Percentiles rank a stretch among this genome's conserved stretches.
These are phyloP conservation scores for Botrylloides violaceus DNA, from an alignment of 23 tunicate species.

Conservation along the genomic window DNA sequence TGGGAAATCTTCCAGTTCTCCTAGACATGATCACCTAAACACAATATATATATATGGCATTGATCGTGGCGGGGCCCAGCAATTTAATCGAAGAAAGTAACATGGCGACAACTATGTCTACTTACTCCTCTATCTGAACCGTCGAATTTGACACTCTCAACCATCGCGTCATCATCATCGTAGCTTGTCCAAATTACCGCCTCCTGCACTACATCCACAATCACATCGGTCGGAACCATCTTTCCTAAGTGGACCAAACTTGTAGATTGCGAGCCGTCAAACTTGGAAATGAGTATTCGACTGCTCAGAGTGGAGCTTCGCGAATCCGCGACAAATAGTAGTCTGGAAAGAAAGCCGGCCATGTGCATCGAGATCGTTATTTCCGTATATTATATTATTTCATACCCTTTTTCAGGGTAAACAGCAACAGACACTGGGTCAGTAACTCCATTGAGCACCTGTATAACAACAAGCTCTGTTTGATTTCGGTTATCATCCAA, in stretches of 20 bases:
- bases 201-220: conserved; percentile 15
- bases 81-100: no score
- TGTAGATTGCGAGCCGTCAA: background rate
- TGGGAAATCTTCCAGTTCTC: background rate
- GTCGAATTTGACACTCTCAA: conserved; percentile 19
- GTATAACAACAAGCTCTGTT: background rate
- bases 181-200: conserved; percentile 10
- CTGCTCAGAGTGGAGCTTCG: background rate
- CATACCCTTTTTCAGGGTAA: conserved; percentile 8
- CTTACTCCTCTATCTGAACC: conserved; percentile 16
- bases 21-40: conserved; percentile 1
- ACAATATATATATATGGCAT: no score
- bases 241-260: background rate
- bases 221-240: conserved; percentile 14
- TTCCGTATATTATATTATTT: no score
- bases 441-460: background rate
- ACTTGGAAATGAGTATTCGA: conserved; percentile 6
- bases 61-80: no score
- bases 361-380: no score
- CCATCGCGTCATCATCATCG: background rate
- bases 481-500: background rate
- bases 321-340: conserved; percentile 8
- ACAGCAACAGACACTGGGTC: conserved; percentile 3
- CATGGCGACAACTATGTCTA: no score
- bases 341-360: background rate